phyloP scores from a whole-genome alignment of 2,113 vertebrate genomes.

The Fulmarus glacialis region DNA sequence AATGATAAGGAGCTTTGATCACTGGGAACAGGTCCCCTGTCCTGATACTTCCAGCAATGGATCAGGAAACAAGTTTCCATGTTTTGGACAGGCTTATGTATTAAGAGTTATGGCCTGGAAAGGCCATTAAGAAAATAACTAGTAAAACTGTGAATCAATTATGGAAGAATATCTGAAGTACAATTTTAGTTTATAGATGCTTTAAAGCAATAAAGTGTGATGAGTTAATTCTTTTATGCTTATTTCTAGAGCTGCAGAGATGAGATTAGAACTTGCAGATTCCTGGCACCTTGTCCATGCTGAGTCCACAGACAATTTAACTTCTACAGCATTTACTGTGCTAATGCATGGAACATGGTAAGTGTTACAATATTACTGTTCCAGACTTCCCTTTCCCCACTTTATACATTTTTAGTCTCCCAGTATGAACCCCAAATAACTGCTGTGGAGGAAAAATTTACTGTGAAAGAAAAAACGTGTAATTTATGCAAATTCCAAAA shows the following conservation, averaged over 20 bases:
- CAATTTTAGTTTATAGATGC: conserved; percentile 66
- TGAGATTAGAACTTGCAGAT: conserved; percentile 57
- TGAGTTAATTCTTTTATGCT: conserved; percentile 68
- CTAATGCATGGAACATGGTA: not conserved
- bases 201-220: conserved; percentile 69
- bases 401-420: conserved; percentile 11
- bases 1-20: not conserved
- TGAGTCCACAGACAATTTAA: conserved; percentile 22
- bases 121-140: conserved; percentile 61
- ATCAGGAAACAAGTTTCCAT: conserved; percentile 1
- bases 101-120: conserved; percentile 43
- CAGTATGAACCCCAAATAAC: conserved; percentile 55
- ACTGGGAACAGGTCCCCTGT: not conserved
- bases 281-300: conserved; percentile 10
- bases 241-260: conserved; percentile 67
- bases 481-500: conserved; percentile 63
- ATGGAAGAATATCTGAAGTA: conserved; percentile 58
- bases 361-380: not conserved
- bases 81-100: conserved; percentile 10
- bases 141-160: conserved; percentile 57
- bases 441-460: conserved; percentile 42
- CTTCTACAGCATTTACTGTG: not conserved
- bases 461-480: conserved; percentile 21
- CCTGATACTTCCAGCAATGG: not conserved
- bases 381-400: not conserved